Conservation (phyloP, 2,888 invertebrate species). For the Pediacus dermestoides region DNA sequence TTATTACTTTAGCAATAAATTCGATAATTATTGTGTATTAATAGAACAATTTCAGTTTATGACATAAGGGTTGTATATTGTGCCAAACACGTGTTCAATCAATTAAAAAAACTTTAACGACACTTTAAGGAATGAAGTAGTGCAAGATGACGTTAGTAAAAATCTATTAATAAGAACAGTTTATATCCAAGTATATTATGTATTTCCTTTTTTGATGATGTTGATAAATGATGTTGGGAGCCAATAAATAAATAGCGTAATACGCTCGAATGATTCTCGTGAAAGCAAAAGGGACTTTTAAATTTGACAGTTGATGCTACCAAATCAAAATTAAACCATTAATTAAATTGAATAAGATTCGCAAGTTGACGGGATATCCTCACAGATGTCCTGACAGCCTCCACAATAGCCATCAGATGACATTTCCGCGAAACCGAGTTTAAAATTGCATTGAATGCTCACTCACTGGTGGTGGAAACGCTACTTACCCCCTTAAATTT, state of each 20-base stretch:
- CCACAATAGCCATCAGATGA: constrained; percentile 46
- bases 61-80: no score
- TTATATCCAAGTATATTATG: no score
- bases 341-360: constrained; percentile 48
- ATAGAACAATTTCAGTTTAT: no score
- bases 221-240: background rate
- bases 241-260: background rate
- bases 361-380: constrained; percentile 47
- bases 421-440: constrained; percentile 47
- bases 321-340: constrained; percentile 40
- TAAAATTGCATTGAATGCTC: constrained; percentile 35
- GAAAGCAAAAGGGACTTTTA: background rate
- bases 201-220: no score
- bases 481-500: constrained; percentile 41
- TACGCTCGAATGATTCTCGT: background rate
- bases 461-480: constrained; percentile 19
- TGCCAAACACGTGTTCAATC: no score
- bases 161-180: no score
- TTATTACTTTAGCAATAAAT: no score
- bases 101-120: no score
- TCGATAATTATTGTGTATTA: no score
- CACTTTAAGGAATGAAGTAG: no score
- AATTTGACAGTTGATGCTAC: constrained; percentile 5
- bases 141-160: no score
- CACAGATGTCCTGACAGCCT: constrained; percentile 47